phyloP scores from a whole-genome alignment of 1,140 invertebrate genomes.

The Drosophila punjabiensis region DNA sequence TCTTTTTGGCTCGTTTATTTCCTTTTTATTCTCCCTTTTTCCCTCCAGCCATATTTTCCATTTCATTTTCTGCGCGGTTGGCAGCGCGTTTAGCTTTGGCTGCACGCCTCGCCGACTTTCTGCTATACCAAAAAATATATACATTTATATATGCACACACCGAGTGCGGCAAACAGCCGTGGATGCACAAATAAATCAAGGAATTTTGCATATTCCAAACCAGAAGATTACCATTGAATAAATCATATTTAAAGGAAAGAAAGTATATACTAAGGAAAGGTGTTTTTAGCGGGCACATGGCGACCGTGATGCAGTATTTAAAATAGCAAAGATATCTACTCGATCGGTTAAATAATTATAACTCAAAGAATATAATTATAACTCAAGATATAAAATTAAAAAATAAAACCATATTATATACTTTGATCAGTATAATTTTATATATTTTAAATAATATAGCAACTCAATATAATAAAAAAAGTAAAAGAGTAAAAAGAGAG shows the following conservation, averaged over 20 bases:
- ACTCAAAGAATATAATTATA: background rate
- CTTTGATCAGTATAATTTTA: too few relatives aligned
- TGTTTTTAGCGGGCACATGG: background rate
- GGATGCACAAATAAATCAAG: conserved; percentile 21
- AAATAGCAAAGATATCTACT: background rate
- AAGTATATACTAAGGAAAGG: background rate
- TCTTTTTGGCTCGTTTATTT: conserved; percentile 79
- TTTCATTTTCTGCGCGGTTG: conserved; percentile 80
- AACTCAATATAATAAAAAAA: too few relatives aligned
- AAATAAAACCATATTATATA: too few relatives aligned
- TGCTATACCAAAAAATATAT: conserved; percentile 40
- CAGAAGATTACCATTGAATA: conserved; percentile 3
- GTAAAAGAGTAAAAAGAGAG: too few relatives aligned
- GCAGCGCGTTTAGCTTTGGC: conserved; percentile 73
- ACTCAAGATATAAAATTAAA: background rate
- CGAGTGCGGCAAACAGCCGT: background rate
- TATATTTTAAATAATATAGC: too few relatives aligned
- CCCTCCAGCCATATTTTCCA: conserved; percentile 76
- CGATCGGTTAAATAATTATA: too few relatives aligned
- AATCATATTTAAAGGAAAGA: background rate
- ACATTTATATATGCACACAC: conserved; percentile 17
- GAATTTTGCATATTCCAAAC: background rate
- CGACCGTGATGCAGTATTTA: background rate
- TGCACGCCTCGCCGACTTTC: conserved; percentile 70
- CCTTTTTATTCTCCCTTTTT: conserved; percentile 71